These are phyloP conservation scores for Nomada hirtipes DNA, from an alignment of 2,888 invertebrate genomes.

Conservation along the genomic window DNA sequence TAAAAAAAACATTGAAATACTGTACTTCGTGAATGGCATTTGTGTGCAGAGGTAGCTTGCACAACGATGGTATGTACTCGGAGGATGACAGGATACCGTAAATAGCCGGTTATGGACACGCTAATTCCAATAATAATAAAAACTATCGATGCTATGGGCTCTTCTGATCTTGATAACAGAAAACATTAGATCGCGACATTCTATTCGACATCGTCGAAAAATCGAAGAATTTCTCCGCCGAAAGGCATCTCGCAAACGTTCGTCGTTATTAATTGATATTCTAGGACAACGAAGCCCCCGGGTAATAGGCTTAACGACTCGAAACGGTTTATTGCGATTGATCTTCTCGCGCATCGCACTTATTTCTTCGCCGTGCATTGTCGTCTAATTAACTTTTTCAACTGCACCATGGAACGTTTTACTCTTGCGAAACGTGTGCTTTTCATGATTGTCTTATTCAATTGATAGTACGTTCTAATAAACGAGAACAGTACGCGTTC, in stretches of 20 bases:
- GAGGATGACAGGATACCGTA: constrained; percentile 56
- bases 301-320: constrained; percentile 29
- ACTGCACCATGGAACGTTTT: neutral
- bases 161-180: constrained; percentile 16
- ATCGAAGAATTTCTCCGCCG: neutral
- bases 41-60: neutral
- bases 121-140: constrained; percentile 34
- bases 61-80: constrained; percentile 1
- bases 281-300: constrained; percentile 28
- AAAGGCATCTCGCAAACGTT: neutral
- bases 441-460: neutral
- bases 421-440: neutral
- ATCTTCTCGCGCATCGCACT: constrained; percentile 13
- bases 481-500: neutral
- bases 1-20: neutral
- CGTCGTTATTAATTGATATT: constrained; percentile 28
- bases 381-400: constrained; percentile 4
- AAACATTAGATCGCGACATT: neutral
- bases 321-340: constrained; percentile 24
- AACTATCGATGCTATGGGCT: constrained; percentile 9
- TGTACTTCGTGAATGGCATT: neutral
- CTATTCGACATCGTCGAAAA: neutral
- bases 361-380: constrained; percentile 12
- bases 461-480: neutral
- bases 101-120: constrained; percentile 44